Conservation (phyloP, 2,113 vertebrate species). For the Crocuta crocuta region DNA sequence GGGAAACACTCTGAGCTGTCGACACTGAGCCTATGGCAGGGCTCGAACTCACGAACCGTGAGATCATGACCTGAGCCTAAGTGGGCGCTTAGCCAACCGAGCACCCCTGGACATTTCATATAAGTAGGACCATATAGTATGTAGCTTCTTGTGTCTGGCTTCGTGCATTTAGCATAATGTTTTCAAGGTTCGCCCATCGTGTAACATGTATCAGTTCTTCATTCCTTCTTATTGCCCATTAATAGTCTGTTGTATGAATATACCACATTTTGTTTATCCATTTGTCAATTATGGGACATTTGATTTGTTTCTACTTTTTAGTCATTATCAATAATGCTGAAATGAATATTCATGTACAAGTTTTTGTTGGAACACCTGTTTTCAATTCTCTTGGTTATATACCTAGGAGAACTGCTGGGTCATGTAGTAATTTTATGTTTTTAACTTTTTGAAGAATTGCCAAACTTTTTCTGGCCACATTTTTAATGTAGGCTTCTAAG, state of each 20-base stretch:
- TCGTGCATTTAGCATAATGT: neutral
- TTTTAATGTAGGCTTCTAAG: conserved; percentile 2
- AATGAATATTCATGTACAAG: neutral
- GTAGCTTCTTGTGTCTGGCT: neutral
- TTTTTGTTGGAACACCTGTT: conserved; percentile 36
- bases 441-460: conserved; percentile 14
- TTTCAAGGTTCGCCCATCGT: neutral
- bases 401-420: neutral
- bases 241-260: neutral
- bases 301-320: neutral
- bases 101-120: neutral
- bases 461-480: neutral
- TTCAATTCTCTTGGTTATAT: neutral
- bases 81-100: too few relatives aligned
- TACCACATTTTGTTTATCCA: neutral
- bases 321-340: neutral
- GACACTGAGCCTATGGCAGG: too few relatives aligned
- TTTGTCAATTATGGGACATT: neutral
- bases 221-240: neutral
- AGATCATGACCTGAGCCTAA: too few relatives aligned
- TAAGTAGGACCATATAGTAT: neutral
- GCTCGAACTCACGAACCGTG: too few relatives aligned
- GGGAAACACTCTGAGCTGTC: too few relatives aligned
- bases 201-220: neutral
- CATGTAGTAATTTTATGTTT: neutral